Conservation (phyloP, 2,113 vertebrate species). For the Bettongia penicillata region DNA sequence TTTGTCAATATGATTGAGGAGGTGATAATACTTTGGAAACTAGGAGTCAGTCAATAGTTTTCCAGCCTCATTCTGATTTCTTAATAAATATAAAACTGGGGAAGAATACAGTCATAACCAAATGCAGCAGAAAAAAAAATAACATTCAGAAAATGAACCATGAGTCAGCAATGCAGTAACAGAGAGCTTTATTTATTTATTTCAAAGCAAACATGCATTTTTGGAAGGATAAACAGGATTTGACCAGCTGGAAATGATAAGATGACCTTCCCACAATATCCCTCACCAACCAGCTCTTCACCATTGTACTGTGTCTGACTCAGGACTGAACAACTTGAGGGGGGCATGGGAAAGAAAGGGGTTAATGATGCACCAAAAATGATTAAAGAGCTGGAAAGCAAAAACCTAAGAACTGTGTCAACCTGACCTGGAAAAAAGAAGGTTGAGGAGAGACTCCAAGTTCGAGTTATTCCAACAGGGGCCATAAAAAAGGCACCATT, state of each 20-base stretch:
- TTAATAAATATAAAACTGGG: neutral
- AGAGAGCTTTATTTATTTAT: neutral
- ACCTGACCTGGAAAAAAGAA: neutral
- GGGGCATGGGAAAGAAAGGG: neutral
- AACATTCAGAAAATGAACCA: neutral
- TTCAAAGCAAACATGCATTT: neutral
- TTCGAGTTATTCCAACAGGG: neutral
- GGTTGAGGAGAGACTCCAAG: neutral
- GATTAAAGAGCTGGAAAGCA: neutral
- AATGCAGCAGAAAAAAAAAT: neutral
- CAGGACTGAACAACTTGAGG: neutral
- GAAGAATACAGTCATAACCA: neutral
- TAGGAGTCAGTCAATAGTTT: neutral
- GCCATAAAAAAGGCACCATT: too few relatives aligned
- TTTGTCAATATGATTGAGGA: neutral
- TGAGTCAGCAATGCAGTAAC: neutral
- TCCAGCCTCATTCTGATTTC: neutral
- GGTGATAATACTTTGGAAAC: neutral
- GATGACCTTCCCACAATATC: neutral
- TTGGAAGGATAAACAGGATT: neutral
- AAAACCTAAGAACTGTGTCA: neutral
- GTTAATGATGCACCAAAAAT: neutral
- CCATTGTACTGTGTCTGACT: neutral
- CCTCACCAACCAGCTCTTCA: neutral
- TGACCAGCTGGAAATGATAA: neutral